Conservation (phyloP, 2,888 invertebrate genomes). For the Sphaerophoria taeniata region DNA sequence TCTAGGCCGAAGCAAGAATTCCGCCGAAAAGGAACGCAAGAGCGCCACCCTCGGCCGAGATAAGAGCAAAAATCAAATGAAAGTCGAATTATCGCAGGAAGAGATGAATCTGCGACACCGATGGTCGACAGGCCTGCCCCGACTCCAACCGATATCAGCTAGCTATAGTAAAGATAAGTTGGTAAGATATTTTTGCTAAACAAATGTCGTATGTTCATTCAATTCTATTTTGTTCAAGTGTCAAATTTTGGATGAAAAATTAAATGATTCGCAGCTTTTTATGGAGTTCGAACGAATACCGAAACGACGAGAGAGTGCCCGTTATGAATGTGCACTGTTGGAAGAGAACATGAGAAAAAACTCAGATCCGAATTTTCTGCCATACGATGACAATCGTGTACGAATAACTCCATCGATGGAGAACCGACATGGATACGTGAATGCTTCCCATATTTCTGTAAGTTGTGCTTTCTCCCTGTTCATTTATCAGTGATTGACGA, state of each 20-base stretch:
- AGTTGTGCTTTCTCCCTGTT: slow-evolving; percentile 54
- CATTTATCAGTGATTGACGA: too few species aligned
- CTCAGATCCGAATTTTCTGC: slow-evolving; percentile 87
- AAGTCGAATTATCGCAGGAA: slow-evolving; percentile 80
- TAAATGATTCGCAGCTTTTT: slow-evolving; percentile 89
- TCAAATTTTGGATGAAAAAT: slow-evolving; percentile 86
- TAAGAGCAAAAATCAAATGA: slow-evolving; percentile 83
- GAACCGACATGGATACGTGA: slow-evolving; percentile 95
- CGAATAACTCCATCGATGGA: slow-evolving; percentile 91
- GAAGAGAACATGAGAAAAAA: slow-evolving; percentile 86
- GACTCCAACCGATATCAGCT: slow-evolving; percentile 88
- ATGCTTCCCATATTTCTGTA: slow-evolving; percentile 95
- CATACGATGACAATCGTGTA: slow-evolving; percentile 94
- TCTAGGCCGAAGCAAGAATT: slow-evolving; percentile 86
- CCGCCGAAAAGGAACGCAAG: slow-evolving; percentile 84
- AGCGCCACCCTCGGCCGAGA: slow-evolving; percentile 89
- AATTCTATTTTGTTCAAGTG: slow-evolving; percentile 83
- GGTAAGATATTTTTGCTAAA: slow-evolving; percentile 83
- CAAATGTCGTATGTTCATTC: background rate
- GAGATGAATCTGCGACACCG: slow-evolving; percentile 85
- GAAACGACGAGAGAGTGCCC: slow-evolving; percentile 88
- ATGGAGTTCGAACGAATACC: slow-evolving; percentile 94
- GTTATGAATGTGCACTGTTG: slow-evolving; percentile 88
- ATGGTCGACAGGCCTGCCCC: slow-evolving; percentile 89
- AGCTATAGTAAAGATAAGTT: slow-evolving; percentile 91